A percentile compares a stretch with the other conserved stretches of the same genome.
Evolutionary conservation across 2,113 vertebrate species (phyloP).

Genomic region (Ailurus styani): DNA sequence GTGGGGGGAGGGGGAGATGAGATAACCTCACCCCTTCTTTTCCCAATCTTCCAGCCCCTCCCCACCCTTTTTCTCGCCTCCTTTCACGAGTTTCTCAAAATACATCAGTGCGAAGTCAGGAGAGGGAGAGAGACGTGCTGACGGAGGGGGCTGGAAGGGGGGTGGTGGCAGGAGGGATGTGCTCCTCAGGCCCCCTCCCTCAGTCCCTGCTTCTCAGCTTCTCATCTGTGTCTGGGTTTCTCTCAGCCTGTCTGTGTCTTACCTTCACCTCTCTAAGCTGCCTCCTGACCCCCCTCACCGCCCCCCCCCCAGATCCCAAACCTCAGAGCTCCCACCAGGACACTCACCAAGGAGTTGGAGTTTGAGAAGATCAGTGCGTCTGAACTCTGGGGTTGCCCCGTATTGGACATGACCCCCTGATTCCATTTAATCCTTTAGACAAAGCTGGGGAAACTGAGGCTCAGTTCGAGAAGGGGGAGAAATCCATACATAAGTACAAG

Average conservation of each 20-base stretch:
- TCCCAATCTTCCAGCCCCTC: constrained; percentile 25
- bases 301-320: not conserved
- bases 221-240: not conserved
- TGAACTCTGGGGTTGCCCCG: not conserved
- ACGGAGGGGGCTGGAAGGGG: constrained; percentile 3
- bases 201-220: not conserved
- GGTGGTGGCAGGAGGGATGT: not conserved
- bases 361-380: not conserved
- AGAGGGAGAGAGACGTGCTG: constrained; percentile 37
- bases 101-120: constrained; percentile 72
- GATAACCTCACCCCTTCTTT: constrained; percentile 55
- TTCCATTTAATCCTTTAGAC: not conserved
- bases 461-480: not conserved
- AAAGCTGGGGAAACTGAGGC: constrained; percentile 1
- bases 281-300: not conserved
- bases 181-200: not conserved
- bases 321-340: not conserved
- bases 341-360: not conserved
- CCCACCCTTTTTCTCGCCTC: constrained; percentile 67
- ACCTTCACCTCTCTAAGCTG: not conserved
- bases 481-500: not conserved
- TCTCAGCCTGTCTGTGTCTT: not conserved
- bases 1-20: not conserved
- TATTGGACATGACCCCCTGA: not conserved
- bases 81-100: constrained; percentile 77